Evolutionary conservation across 2,113 vertebrate species (phyloP), one percentile per base, ranked within the genome.

Genomic region (Puffinus mauretanicus): DNA sequence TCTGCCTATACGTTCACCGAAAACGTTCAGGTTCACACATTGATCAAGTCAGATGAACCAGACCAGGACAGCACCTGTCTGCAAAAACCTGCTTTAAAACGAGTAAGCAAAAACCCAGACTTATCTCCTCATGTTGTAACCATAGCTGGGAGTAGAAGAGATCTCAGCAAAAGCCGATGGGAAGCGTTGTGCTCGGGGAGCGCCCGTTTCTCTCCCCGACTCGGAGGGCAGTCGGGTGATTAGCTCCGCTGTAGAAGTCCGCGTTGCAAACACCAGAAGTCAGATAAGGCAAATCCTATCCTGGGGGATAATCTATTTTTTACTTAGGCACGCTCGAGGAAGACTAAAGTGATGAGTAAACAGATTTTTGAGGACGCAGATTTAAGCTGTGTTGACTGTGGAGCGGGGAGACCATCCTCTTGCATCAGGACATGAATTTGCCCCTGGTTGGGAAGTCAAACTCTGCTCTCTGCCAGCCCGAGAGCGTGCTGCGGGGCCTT

Each of bases 301-400:
- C 93, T 3, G 4, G 40, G 80, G 96, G 67, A 95, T 52, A 14
- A 91, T 85, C 94, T 96, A 77, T 96, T 97, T 95, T 32, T 93
- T n/a, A 88, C 82, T 91, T n/a, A 36, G 88, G 71, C 91, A 94
- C 3, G 75, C 96, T 94, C 78, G 49, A 82, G 92, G 87, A 97
- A 30, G 70, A 32, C 82, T 65, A 76, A 97, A 96, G 24, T 87
- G 93, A 95, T 96, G 93, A 97, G 92, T 7, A 86, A 93, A 96
- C 82, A 88, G 84, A 94, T 96, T 90, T 94, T 54, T 82, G 82
- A 93, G 92, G 84, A 64, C 0, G 10, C 9, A 65, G 25, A 58
- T 94, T 44, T 96, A 96, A 97, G 73, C 73, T 36, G 47, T 94
- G 81, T 93, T 96, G 92, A 95, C 92, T 91, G 92, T 46, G 84